Evolutionary conservation across 1,140 invertebrate species (phyloP).

Genomic region (Melitaea cinxia): DNA sequence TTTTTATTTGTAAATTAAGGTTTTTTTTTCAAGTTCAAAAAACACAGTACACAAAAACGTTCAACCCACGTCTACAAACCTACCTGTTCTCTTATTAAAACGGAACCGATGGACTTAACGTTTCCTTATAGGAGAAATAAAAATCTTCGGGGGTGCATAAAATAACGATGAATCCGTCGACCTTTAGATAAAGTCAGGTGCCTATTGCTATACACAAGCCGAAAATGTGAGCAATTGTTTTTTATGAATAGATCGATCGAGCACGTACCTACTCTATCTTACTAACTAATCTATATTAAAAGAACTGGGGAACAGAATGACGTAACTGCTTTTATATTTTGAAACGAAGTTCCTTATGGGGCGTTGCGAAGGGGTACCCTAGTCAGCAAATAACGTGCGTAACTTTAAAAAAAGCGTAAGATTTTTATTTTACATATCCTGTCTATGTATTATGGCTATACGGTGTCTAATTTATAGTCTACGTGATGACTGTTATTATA

Average conservation of each 20-base stretch:
- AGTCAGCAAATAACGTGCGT: no score
- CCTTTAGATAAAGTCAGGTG: conserved; percentile 42
- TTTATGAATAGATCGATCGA: conserved; percentile 17
- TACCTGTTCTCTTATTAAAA: conserved; percentile 53
- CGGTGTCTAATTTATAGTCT: no score
- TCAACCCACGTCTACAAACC: background rate
- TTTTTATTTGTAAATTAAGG: no score
- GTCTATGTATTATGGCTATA: no score
- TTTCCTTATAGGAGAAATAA: conserved; percentile 52
- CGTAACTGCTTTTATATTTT: no score
- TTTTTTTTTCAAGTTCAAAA: background rate
- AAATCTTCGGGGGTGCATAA: conserved; percentile 61
- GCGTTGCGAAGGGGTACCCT: no score
- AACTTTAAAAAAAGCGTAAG: no score
- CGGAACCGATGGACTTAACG: conserved; percentile 46
- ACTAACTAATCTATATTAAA: background rate
- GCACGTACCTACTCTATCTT: conserved; percentile 9
- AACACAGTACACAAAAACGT: background rate
- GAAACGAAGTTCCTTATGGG: no score
- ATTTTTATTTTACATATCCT: no score
- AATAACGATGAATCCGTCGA: conserved; percentile 56
- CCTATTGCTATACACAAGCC: conserved; percentile 32
- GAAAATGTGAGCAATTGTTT: conserved; percentile 32
- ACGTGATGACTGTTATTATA: no score
- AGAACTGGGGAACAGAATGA: no score